Evolutionary conservation across 1,140 invertebrate genomes (phyloP), one percentile per base, ranked within the genome.

Genomic region (Aphaenogaster ashmeadi): DNA sequence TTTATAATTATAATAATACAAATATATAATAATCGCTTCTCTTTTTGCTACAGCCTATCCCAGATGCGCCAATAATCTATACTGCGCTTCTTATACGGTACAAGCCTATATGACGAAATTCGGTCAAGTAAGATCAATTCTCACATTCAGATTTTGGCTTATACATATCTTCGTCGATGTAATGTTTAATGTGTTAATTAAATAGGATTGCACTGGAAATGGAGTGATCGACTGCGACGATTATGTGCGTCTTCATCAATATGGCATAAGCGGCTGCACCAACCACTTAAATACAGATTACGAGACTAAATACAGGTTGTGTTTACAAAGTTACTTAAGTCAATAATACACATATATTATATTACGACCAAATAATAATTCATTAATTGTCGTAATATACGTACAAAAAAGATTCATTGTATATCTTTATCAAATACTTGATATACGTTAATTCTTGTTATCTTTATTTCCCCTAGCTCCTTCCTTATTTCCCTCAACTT

Each of bases 31-130:
- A 54, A 79, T 38, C 67, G 36, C 0, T 62, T 38, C 18, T 64
- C n/a, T 64, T 38, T 41, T 21, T 7, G 3, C 66, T 85, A 47
- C 56, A 66, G 36, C 7, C 0, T 66, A n/a, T 66, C 3, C 2
- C 36, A 9, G 9, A 87, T 98, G 98, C 93, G 96, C 97, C 4
- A 97, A 96, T 74, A 97, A 98, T 91, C 96, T 97, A 2, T 96
- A 95, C 78, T 99, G 98, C 91, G 97, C 98, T 5, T 97, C 97
- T 27, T 92, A 96, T 66, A 94, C 97, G 3, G 97, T 98, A 56
- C 96, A 97, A 94, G 97, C 96, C 33, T 99, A 98, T 94, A 98
- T 98, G 98, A 94, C 94, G 36, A 98, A 97, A 96, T 98, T 97
- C 93, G 96, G 96, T 89, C 96, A 97, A 96, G 97, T 98, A 96